Conservation (phyloP, 2,797 vertebrate genomes). For the Pseudochromis fuscus region DNA sequence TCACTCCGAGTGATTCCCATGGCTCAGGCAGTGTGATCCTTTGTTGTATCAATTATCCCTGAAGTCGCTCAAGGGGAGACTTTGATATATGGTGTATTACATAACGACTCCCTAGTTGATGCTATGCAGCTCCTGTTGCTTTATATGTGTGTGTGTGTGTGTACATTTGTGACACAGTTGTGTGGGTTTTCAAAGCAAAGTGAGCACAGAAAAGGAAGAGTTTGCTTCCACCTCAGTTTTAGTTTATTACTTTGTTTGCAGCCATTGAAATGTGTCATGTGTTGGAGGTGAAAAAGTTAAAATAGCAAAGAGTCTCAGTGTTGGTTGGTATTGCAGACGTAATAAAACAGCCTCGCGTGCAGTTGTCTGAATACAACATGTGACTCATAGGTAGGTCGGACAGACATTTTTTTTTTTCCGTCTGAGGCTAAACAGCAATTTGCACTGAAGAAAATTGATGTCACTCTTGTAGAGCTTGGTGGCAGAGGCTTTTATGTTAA, state of each 20-base stretch:
- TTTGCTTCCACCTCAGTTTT: conserved; percentile 3
- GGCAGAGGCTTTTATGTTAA: conserved; percentile 21
- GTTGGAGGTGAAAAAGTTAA: not conserved
- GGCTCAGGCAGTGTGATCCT: conserved; percentile 53
- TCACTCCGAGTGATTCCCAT: conserved; percentile 51
- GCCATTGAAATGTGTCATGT: conserved; percentile 24
- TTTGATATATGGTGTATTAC: conserved; percentile 68
- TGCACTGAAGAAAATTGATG: conserved; percentile 16
- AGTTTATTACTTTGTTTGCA: conserved; percentile 16
- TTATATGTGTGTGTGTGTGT: conserved; percentile 13
- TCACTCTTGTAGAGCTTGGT: conserved; percentile 9
- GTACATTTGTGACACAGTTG: not conserved
- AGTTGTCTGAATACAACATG: no score
- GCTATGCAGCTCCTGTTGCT: conserved; percentile 40
- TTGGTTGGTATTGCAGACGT: not conserved
- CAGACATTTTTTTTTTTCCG: no score
- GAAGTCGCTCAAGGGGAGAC: conserved; percentile 65
- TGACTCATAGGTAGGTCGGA: no score
- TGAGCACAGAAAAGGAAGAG: conserved; percentile 23
- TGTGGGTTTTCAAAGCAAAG: conserved; percentile 30
- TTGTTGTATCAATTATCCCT: conserved; percentile 73
- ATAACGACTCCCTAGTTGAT: conserved; percentile 53
- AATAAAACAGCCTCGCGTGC: conserved; percentile 21
- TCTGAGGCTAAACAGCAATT: conserved; percentile 9
- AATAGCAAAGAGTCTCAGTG: not conserved